Evolutionary conservation across 2,113 vertebrate genomes (phyloP).

Genomic region (Spilogale gracilis): DNA sequence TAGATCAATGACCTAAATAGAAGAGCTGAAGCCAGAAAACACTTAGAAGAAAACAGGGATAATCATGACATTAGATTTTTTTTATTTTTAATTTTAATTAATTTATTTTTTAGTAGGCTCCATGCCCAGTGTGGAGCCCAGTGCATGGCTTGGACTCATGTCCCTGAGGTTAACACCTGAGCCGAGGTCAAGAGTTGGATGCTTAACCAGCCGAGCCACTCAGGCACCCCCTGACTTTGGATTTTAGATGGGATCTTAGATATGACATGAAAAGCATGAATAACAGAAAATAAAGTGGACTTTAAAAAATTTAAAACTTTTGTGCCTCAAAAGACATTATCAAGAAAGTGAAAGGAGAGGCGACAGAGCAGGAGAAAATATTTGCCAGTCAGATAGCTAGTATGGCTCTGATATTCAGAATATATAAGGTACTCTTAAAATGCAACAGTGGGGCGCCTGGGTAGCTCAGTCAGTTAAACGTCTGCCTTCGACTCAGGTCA

Average conservation of each 20-base stretch:
- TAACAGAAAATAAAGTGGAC: not conserved
- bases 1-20: not conserved
- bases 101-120: not conserved
- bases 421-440: not conserved
- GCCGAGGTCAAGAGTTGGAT: not conserved
- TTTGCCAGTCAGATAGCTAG: not conserved
- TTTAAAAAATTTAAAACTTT: not conserved
- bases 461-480: too few relatives aligned
- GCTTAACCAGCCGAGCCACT: not conserved
- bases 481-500: too few relatives aligned
- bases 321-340: not conserved
- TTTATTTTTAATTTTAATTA: not conserved
- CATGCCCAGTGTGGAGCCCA: not conserved
- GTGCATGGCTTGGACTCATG: not conserved
- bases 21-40: not conserved
- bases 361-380: not conserved
- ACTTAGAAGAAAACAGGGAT: not conserved
- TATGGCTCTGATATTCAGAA: not conserved
- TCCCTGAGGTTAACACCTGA: not conserved
- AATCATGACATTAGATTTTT: not conserved
- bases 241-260: not conserved
- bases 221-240: not conserved
- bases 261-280: not conserved
- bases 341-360: not conserved
- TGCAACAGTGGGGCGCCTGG: too few relatives aligned